Evolutionary conservation across 2,888 invertebrate species (phyloP).

Genomic region (Hesperia comma): DNA sequence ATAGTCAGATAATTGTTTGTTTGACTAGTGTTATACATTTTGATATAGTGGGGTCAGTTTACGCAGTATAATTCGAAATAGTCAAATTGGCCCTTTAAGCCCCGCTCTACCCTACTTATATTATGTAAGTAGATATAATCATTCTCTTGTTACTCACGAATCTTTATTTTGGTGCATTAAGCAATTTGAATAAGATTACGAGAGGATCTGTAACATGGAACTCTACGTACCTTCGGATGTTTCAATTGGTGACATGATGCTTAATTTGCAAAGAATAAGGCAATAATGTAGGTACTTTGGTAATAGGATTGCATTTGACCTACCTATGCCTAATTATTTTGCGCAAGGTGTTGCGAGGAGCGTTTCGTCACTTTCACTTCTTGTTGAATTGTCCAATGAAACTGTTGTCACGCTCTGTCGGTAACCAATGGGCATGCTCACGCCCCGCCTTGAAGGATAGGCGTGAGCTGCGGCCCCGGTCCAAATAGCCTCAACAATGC

Average conservation of each 20-base stretch:
- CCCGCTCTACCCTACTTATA: no score
- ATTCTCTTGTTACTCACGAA: no score
- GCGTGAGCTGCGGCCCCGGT: slow-evolving; percentile 67
- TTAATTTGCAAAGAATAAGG: slow-evolving; percentile 11
- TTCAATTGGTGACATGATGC: neutral
- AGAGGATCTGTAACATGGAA: no score
- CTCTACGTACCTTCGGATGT: no score
- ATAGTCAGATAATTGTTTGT: no score
- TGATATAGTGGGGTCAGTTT: no score
- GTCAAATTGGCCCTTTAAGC: no score
- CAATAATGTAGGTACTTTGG: slow-evolving; percentile 29
- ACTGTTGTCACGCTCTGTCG: slow-evolving; percentile 77
- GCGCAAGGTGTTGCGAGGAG: slow-evolving; percentile 69
- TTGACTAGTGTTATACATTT: no score
- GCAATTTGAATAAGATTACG: no score
- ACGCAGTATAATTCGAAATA: no score
- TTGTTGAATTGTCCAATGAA: slow-evolving; percentile 77
- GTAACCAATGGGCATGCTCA: slow-evolving; percentile 75
- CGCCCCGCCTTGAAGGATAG: slow-evolving; percentile 78
- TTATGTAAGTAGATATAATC: no score
- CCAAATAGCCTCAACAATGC: slow-evolving; percentile 51
- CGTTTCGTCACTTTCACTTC: slow-evolving; percentile 75
- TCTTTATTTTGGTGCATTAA: no score
- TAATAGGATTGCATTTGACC: slow-evolving; percentile 49
- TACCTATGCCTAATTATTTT: slow-evolving; percentile 61